Evolutionary conservation across 2,888 invertebrate genomes (phyloP).

Genomic region (Eupithecia inturbata): DNA sequence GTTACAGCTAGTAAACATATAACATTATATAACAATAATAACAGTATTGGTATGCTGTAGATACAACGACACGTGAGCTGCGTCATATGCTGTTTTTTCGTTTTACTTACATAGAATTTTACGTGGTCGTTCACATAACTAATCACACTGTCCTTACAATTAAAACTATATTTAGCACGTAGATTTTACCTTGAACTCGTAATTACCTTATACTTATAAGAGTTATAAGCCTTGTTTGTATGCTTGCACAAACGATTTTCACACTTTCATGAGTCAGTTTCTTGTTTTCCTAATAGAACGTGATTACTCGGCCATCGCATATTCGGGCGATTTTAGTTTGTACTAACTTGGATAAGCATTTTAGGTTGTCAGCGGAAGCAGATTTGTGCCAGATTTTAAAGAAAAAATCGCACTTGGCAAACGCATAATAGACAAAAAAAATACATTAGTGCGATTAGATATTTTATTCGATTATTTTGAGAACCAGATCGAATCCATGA

Average conservation of each 20-base stretch:
- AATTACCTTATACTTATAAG: conserved; percentile 27
- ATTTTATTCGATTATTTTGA: not conserved
- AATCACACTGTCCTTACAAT: too few relatives aligned
- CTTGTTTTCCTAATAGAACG: conserved; percentile 11
- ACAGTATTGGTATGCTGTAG: too few relatives aligned
- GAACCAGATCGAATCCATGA: not conserved
- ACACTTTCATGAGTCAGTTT: conserved; percentile 28
- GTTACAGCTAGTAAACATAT: too few relatives aligned
- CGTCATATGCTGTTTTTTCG: too few relatives aligned
- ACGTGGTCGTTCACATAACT: too few relatives aligned
- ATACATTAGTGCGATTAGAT: not conserved
- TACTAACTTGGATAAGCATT: not conserved
- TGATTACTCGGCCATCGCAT: not conserved
- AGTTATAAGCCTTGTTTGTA: conserved; percentile 28
- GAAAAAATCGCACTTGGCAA: not conserved
- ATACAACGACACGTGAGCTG: too few relatives aligned
- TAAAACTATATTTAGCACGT: not conserved
- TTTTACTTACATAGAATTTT: too few relatives aligned
- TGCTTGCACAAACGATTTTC: conserved; percentile 26
- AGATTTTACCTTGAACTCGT: conserved; percentile 28
- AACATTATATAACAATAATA: too few relatives aligned
- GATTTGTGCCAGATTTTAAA: not conserved
- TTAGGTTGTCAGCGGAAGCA: not conserved
- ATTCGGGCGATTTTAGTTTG: not conserved
- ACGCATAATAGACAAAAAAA: not conserved